Conservation (phyloP, 2,888 invertebrate species). For the Stenchaetothrips biformis region DNA sequence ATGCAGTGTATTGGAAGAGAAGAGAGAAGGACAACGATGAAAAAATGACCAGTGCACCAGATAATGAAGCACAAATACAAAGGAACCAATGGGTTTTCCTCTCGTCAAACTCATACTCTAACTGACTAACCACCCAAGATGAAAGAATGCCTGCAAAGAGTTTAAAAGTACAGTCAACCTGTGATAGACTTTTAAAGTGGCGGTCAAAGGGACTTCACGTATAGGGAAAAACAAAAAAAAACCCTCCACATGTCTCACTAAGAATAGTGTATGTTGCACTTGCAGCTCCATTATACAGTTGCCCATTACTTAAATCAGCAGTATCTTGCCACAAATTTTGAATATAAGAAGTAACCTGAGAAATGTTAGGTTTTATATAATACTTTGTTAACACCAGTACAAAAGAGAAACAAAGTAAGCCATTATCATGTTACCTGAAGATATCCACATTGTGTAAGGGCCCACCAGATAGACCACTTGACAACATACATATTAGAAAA, state of each 20-base stretch:
- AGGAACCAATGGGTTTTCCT: background rate
- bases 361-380: background rate
- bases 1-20: slow-evolving; percentile 66
- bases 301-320: background rate
- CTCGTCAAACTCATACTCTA: background rate
- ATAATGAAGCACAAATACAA: background rate
- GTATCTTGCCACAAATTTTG: slow-evolving; percentile 75
- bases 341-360: slow-evolving; percentile 64
- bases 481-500: slow-evolving; percentile 44
- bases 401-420: background rate
- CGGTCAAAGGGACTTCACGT: too few relatives aligned
- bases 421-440: slow-evolving; percentile 44
- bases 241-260: slow-evolving; percentile 41
- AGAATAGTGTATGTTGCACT: slow-evolving; percentile 59
- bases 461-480: slow-evolving; percentile 54
- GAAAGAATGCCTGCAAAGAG: background rate
- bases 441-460: slow-evolving; percentile 49
- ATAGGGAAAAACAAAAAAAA: background rate
- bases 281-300: slow-evolving; percentile 69
- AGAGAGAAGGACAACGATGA: background rate
- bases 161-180: background rate
- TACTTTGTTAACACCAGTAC: background rate
- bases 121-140: background rate
- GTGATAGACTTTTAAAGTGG: background rate
- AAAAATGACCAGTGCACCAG: background rate